A percentile compares a stretch with the other conserved stretches of the same genome.
phyloP scores from a whole-genome alignment of 1,140 invertebrate species.

The Psix sp. region DNA sequence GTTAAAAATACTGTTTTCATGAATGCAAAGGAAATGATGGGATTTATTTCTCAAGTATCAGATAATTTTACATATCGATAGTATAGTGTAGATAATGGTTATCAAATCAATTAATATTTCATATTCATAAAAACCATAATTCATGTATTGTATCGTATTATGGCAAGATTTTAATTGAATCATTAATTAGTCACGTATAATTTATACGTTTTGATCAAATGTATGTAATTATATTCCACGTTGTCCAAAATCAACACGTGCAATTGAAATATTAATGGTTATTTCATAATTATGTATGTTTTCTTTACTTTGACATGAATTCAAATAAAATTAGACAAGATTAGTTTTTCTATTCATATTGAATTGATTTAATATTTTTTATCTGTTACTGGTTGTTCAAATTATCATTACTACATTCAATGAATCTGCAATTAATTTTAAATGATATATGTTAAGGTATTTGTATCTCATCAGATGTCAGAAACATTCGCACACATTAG shows the following conservation, averaged over 20 bases:
- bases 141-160: neutral
- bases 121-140: neutral
- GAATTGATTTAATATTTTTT: no score
- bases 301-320: no score
- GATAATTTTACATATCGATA: no score
- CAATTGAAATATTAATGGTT: no score
- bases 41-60: no score
- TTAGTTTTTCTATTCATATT: no score
- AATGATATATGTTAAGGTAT: constrained; percentile 9
- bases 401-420: no score
- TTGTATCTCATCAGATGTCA: constrained; percentile 12
- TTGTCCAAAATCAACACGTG: neutral
- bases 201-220: neutral
- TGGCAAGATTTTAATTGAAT: neutral
- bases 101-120: neutral
- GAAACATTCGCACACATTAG: neutral
- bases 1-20: neutral
- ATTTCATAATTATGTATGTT: no score
- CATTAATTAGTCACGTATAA: neutral
- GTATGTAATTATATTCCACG: neutral
- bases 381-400: no score
- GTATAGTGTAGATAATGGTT: neutral
- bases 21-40: no score
- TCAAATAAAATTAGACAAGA: no score
- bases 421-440: constrained; percentile 21